Conservation (phyloP, 1,140 invertebrate species). For the Scaptomyza hsui region DNA sequence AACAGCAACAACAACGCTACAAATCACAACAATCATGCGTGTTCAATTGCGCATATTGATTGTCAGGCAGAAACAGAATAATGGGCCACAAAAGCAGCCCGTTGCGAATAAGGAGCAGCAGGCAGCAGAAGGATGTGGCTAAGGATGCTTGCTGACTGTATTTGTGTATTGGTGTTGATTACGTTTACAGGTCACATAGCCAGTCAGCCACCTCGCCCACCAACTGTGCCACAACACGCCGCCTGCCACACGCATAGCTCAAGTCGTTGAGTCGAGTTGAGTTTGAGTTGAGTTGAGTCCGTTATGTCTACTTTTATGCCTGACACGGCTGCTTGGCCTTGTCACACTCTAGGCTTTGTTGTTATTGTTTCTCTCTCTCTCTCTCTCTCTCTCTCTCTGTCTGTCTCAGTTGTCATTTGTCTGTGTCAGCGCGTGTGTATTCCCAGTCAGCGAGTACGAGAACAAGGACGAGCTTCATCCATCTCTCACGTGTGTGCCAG, state of each 20-base stretch:
- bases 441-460: slow-evolving; percentile 23
- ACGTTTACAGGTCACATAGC: slow-evolving; percentile 73
- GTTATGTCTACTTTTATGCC: slow-evolving; percentile 46
- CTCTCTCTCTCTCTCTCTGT: too few relatives aligned
- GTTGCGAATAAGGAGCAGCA: slow-evolving; percentile 29
- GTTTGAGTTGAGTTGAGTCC: slow-evolving; percentile 22
- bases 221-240: slow-evolving; percentile 24
- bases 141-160: slow-evolving; percentile 15
- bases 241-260: slow-evolving; percentile 19
- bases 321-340: slow-evolving; percentile 47
- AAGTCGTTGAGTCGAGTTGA: slow-evolving; percentile 19
- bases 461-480: slow-evolving; percentile 49
- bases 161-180: slow-evolving; percentile 54
- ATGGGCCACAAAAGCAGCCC: slow-evolving; percentile 39
- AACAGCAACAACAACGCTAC: slow-evolving; percentile 18
- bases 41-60: slow-evolving; percentile 81
- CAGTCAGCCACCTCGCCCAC: slow-evolving; percentile 33
- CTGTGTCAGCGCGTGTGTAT: slow-evolving; percentile 59
- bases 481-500: slow-evolving; percentile 50
- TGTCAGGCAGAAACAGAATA: slow-evolving; percentile 64
- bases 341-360: slow-evolving; percentile 41
- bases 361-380: slow-evolving; percentile 28
- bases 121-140: too few relatives aligned
- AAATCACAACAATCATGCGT: slow-evolving; percentile 76
- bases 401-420: slow-evolving; percentile 70